A percentile compares a stretch with the other conserved stretches of the same genome.
phyloP scores from a whole-genome alignment of 2,888 invertebrate species.

The Xestia rhomboidea region DNA sequence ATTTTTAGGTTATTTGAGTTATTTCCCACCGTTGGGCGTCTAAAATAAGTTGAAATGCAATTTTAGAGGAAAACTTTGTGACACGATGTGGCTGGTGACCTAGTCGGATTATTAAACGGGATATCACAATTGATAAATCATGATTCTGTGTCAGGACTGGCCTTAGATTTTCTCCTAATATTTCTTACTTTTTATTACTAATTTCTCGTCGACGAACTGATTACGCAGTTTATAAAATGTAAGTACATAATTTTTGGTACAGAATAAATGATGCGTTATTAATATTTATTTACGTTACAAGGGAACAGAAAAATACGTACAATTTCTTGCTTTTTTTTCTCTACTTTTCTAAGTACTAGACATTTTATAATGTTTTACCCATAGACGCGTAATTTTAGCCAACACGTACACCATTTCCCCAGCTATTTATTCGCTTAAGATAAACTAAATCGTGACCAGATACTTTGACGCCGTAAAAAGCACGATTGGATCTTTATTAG shows the following conservation, averaged over 20 bases:
- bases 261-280: neutral
- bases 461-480: conserved; percentile 55
- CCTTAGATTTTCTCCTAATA: neutral
- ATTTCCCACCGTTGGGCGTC: conserved; percentile 21
- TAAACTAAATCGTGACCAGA: conserved; percentile 62
- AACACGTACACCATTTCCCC: conserved; percentile 48
- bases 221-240: neutral
- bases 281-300: neutral
- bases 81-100: conserved; percentile 36
- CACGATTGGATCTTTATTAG: conserved; percentile 66
- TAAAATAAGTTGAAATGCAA: conserved; percentile 31
- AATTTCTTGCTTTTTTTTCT: neutral
- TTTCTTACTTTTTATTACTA: neutral
- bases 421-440: conserved; percentile 56
- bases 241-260: neutral
- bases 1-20: conserved; percentile 48
- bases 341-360: neutral
- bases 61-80: conserved; percentile 37
- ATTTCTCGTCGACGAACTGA: neutral
- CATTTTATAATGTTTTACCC: conserved; percentile 26
- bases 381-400: conserved; percentile 41
- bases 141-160: conserved; percentile 10
- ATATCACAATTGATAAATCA: conserved; percentile 30
- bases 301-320: neutral
- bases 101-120: conserved; percentile 35